Conservation (phyloP, 1,140 invertebrate genomes). For the Ceratoteleas bidentatus region DNA sequence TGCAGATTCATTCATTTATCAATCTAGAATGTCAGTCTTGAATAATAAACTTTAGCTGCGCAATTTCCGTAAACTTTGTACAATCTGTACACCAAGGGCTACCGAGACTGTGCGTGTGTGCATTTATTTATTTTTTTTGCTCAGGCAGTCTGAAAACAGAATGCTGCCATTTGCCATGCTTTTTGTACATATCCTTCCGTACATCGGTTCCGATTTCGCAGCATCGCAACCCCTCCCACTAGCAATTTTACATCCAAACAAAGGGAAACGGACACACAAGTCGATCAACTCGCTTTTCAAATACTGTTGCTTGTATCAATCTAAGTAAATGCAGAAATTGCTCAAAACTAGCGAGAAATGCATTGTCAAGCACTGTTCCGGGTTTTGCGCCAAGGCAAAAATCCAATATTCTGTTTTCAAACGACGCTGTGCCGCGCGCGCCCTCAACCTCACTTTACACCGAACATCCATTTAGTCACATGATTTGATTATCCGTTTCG, state of each 20-base stretch:
- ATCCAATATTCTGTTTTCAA: background rate
- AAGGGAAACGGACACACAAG: too few species aligned
- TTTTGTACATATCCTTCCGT: too few species aligned
- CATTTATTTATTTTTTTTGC: constrained; percentile 62
- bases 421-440: background rate
- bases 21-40: constrained; percentile 78
- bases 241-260: too few species aligned
- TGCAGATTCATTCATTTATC: constrained; percentile 74
- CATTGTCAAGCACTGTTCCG: too few species aligned
- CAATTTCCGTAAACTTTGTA: constrained; percentile 72
- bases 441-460: constrained; percentile 36
- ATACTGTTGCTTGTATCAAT: too few species aligned
- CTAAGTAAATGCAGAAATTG: too few species aligned
- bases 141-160: constrained; percentile 62
- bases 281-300: too few species aligned
- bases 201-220: too few species aligned
- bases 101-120: constrained; percentile 68
- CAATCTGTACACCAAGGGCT: constrained; percentile 72
- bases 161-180: background rate
- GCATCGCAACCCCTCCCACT: too few species aligned
- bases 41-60: constrained; percentile 79
- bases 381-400: too few species aligned
- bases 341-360: too few species aligned
- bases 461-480: constrained; percentile 32
- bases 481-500: constrained; percentile 75